Evolutionary conservation across 2,113 vertebrate species (phyloP).

Genomic region (Rhynchomys soricoides): DNA sequence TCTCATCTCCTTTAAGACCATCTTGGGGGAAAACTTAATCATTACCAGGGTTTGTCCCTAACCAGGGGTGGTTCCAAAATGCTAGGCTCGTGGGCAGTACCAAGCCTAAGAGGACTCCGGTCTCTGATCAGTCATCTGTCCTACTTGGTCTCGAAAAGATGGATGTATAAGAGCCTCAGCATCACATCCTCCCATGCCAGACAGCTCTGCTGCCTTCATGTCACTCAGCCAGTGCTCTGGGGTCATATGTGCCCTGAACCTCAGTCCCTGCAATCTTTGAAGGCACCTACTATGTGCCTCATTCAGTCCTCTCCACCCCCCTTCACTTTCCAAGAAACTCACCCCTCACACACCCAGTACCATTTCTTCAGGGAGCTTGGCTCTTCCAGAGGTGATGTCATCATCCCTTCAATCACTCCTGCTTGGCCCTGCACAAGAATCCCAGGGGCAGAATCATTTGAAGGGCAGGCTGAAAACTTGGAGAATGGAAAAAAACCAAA

Average conservation of each 20-base stretch:
- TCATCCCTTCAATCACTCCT: neutral
- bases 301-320: neutral
- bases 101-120: neutral
- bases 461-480: conserved; percentile 20
- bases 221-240: neutral
- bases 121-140: neutral
- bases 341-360: neutral
- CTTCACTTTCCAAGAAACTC: neutral
- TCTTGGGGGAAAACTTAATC: neutral
- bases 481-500: conserved; percentile 16
- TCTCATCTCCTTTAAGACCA: conserved; percentile 5
- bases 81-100: neutral
- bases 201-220: neutral
- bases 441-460: neutral
- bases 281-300: neutral
- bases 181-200: neutral
- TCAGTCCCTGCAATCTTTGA: neutral
- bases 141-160: neutral
- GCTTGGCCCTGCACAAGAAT: conserved; percentile 14
- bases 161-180: neutral
- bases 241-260: neutral
- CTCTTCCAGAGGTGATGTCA: neutral
- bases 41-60: neutral
- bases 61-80: neutral
- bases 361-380: neutral